A percentile compares a stretch with the other conserved stretches of the same genome.
Evolutionary conservation across 2,797 vertebrate genomes (phyloP).

Genomic region (Otolemur crassicaudatus): DNA sequence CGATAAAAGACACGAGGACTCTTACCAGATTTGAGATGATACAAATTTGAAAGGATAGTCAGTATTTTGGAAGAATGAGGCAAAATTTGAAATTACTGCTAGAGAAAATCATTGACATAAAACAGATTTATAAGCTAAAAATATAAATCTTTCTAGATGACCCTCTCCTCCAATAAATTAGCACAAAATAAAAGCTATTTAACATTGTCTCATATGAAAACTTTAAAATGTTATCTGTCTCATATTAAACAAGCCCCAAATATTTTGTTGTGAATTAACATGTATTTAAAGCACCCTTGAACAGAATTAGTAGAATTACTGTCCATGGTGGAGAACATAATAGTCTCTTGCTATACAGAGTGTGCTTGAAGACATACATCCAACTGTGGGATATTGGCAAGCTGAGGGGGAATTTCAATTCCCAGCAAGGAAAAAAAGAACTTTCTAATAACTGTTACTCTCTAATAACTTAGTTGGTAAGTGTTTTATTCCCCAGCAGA

Average conservation of each 20-base stretch:
- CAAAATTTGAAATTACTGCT: neutral
- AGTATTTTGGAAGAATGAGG: neutral
- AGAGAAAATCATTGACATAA: neutral
- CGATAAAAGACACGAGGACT: neutral
- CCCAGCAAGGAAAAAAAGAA: neutral
- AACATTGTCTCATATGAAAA: conserved; percentile 34
- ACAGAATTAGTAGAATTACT: conserved; percentile 6
- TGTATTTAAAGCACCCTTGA: neutral
- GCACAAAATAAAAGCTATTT: conserved; percentile 14
- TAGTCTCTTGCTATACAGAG: neutral
- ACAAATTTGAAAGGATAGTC: conserved; percentile 20
- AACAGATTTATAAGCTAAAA: conserved; percentile 21
- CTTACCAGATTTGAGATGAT: neutral
- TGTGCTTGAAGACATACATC: neutral
- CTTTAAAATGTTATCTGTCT: neutral
- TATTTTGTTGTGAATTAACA: conserved; percentile 11
- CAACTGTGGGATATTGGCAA: neutral
- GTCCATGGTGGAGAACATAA: neutral
- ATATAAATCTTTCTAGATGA: neutral
- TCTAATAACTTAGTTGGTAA: neutral
- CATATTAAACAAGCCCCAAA: conserved; percentile 42
- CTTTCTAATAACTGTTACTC: neutral
- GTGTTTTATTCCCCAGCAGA: neutral
- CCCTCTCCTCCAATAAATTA: neutral
- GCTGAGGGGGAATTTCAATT: conserved; percentile 40